These are phyloP conservation scores for Prinia subflava DNA, from an alignment of 2,113 vertebrate species.

Conservation along the genomic window DNA sequence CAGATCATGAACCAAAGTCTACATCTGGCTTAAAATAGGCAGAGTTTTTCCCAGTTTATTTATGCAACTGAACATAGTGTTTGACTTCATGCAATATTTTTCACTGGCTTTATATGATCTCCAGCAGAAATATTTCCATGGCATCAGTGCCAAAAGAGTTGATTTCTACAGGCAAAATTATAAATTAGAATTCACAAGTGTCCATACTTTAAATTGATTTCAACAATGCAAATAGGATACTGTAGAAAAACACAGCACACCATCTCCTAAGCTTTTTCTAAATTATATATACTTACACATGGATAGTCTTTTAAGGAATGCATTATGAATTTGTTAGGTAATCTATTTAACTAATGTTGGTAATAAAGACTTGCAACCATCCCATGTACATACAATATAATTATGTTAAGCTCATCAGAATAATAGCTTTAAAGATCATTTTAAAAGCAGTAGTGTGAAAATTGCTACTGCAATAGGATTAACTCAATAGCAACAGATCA, in stretches of 20 bases:
- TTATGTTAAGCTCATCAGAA: conserved; percentile 20
- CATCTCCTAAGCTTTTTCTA: background rate
- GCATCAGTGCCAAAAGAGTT: background rate
- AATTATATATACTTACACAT: background rate
- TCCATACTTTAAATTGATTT: background rate
- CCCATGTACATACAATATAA: conserved; percentile 1
- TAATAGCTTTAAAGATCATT: background rate
- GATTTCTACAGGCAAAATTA: background rate
- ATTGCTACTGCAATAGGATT: background rate
- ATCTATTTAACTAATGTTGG: conserved; percentile 39
- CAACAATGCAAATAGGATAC: background rate
- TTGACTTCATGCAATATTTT: background rate
- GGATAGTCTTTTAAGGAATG: background rate
- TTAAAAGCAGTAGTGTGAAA: conserved; percentile 24
- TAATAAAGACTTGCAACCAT: conserved; percentile 38
- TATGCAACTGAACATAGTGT: background rate
- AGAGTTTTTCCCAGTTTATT: background rate
- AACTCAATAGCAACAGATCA: background rate
- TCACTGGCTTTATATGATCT: background rate
- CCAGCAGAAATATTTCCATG: background rate
- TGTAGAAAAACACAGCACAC: background rate
- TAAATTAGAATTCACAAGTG: background rate
- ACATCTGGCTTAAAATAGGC: background rate
- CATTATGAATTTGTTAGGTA: conserved; percentile 3
- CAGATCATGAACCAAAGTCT: background rate